Evolutionary conservation across 2,113 vertebrate genomes (phyloP).

Genomic region (Poeciliopsis occidentalis): DNA sequence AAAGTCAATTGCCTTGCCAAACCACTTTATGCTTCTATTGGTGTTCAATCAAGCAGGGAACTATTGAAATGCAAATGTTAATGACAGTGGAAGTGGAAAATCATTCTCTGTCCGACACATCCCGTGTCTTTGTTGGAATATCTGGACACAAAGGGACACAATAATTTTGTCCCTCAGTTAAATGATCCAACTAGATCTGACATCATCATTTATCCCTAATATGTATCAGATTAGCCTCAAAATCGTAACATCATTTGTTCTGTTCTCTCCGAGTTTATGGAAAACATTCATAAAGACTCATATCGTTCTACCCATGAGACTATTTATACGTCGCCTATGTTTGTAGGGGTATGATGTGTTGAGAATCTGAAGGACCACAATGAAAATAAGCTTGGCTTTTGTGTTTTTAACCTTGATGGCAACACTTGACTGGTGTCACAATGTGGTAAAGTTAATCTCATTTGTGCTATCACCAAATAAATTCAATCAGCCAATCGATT

Average conservation of each 20-base stretch:
- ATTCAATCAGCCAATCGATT: background rate
- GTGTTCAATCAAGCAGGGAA: constrained; percentile 60
- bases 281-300: background rate
- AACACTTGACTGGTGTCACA: background rate
- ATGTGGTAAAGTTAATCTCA: background rate
- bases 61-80: constrained; percentile 74
- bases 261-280: background rate
- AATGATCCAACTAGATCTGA: constrained; percentile 26
- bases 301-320: background rate
- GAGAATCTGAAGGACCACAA: background rate
- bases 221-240: background rate
- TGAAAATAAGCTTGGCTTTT: background rate
- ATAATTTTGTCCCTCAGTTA: constrained; percentile 33
- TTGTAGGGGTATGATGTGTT: background rate
- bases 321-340: background rate
- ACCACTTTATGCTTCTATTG: constrained; percentile 56
- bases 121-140: constrained; percentile 21
- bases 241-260: background rate
- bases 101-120: constrained; percentile 39
- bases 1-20: constrained; percentile 61
- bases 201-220: constrained; percentile 19
- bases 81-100: constrained; percentile 58
- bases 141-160: constrained; percentile 38
- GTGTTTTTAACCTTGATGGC: background rate
- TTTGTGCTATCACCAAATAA: background rate